Evolutionary conservation across 2,113 vertebrate genomes (phyloP), one percentile per base, ranked within the genome.

Genomic region (Nothoprocta pentlandii): DNA sequence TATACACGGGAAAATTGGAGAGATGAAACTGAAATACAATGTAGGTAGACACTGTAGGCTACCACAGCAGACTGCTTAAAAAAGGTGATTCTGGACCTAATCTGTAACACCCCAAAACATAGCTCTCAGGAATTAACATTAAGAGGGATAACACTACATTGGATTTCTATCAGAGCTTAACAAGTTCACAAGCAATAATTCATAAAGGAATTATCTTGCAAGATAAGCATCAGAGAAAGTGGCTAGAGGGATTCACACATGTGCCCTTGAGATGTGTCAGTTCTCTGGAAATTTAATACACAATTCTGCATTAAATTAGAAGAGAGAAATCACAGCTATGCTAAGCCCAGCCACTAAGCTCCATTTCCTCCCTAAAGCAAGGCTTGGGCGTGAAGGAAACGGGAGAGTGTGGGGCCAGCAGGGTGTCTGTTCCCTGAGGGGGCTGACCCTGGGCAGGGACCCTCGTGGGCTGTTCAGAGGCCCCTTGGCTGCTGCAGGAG

Each of bases 381-480:
- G n/a, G 39, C 22, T 23, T 67, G 53, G 12, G 62, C 26, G n/a
- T 20, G 42, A 92, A 62, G 49, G 46, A 90, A 42, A 80, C 13
- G 30, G 34, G 13, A 70, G 9, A 1, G 4, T 17, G 4, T 22
- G 49, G 39, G 77, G 34, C 59, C 25, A 62, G 17, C 34, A 32
- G 68, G 16, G 15, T 4, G 3, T 49, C 30, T 56, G 16, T 44
- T 67, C 51, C 63, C 28, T 64, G 74, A 41, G 71, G 63, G 49
- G 21, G 21, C 15, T 70, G n/a, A 69, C 25, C 39, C 20, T 20
- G 39, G 21, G 25, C 58, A 68, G 21, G 74, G 42, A 22, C 25
- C 25, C n/a, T 41, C 0, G 0, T 8, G 15, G 19, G 30, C 53
- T 0, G 0, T 30, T 32, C 36, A 2, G 42, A 30, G 49, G 47